These are phyloP conservation scores for Adelosebastes latens DNA, from an alignment of 2,797 vertebrate genomes.

Conservation along the genomic window DNA sequence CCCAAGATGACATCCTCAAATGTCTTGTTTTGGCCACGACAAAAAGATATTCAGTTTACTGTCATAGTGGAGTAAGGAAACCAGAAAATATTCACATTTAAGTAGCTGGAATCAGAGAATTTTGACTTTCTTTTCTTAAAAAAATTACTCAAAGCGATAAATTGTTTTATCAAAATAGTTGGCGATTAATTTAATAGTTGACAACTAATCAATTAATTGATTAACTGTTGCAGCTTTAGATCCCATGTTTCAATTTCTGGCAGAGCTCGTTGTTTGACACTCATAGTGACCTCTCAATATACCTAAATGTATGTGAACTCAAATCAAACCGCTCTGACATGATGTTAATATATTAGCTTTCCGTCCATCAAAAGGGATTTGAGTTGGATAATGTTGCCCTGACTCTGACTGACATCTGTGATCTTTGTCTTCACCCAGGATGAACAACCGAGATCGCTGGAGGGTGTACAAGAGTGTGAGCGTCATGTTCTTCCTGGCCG, in stretches of 20 bases:
- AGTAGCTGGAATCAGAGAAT: too few species aligned
- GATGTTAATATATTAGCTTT: not conserved
- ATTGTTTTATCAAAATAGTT: too few species aligned
- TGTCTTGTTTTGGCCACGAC: too few species aligned
- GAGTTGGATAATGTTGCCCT: not conserved
- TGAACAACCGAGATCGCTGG: slow-evolving; percentile 81
- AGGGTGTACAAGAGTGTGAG: slow-evolving; percentile 86
- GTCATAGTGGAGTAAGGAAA: too few species aligned
- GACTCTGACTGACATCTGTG: slow-evolving; percentile 4
- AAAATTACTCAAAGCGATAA: too few species aligned
- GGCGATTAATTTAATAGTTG: too few species aligned
- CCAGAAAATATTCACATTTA: too few species aligned
- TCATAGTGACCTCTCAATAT: not conserved
- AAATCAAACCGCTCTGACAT: not conserved
- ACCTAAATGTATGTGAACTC: not conserved
- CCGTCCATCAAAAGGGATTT: not conserved
- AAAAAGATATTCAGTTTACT: too few species aligned
- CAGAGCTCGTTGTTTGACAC: not conserved
- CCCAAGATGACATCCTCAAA: too few species aligned
- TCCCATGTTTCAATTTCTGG: not conserved
- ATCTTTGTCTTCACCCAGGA: slow-evolving; percentile 76
- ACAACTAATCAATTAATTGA: too few species aligned
- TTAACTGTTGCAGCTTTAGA: too few species aligned
- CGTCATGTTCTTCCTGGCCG: slow-evolving; percentile 86
- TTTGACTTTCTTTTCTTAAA: too few species aligned